A percentile compares a stretch with the other conserved stretches of the same genome.
Conservation (phyloP, 2,113 vertebrate genomes). For the Malurus melanocephalus region DNA sequence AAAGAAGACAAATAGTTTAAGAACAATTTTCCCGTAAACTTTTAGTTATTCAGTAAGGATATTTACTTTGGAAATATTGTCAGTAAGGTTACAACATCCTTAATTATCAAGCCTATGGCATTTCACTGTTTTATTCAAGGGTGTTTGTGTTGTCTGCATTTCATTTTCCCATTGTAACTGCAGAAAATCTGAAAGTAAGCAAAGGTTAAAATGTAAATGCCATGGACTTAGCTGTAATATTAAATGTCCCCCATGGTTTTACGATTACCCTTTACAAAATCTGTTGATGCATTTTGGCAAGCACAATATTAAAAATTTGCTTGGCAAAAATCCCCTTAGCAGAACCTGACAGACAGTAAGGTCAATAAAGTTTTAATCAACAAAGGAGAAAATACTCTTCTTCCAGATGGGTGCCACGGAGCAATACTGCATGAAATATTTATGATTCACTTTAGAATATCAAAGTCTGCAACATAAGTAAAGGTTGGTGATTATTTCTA, state of each 20-base stretch:
- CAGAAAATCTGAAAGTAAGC: conserved; percentile 55
- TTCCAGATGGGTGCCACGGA: conserved; percentile 54
- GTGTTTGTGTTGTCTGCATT: conserved; percentile 43
- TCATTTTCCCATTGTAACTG: conserved; percentile 54
- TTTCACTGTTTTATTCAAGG: conserved; percentile 20
- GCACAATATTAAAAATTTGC: conserved; percentile 63
- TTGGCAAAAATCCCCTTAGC: conserved; percentile 53
- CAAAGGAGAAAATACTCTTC: conserved; percentile 33
- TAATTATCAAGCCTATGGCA: conserved; percentile 12
- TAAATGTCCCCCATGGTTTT: conserved; percentile 61
- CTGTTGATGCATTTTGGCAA: conserved; percentile 63
- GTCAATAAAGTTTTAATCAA: conserved; percentile 69
- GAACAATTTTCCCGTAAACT: not conserved
- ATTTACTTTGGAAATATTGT: not conserved
- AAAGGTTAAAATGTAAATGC: conserved; percentile 62
- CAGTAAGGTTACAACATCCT: not conserved
- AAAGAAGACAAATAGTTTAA: too few species aligned
- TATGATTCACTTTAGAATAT: conserved; percentile 32
- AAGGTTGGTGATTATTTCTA: conserved; percentile 8
- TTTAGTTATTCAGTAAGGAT: not conserved
- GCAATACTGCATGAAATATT: conserved; percentile 41
- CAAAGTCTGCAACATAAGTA: not conserved
- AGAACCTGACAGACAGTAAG: conserved; percentile 57
- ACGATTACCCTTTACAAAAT: conserved; percentile 58
- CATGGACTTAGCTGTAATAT: conserved; percentile 62